phyloP scores from a whole-genome alignment of 2,113 vertebrate species.

The Silurus glanis region DNA sequence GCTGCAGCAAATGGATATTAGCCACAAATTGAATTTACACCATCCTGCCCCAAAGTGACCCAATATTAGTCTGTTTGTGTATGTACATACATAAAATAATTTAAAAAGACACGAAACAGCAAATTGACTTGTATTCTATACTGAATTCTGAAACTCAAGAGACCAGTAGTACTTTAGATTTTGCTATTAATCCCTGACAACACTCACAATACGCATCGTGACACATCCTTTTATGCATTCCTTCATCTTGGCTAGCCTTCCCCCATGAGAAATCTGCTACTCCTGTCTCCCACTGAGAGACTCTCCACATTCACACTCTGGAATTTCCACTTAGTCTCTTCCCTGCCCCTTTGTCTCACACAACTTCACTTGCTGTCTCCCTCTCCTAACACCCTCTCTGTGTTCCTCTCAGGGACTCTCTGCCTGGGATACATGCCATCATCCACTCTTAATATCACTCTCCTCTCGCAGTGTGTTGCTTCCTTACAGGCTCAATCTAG shows the following conservation, averaged over 20 bases:
- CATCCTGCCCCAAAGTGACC: neutral
- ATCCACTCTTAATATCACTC: constrained; percentile 69
- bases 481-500: constrained; percentile 70
- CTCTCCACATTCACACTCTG: constrained; percentile 45
- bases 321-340: constrained; percentile 52
- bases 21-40: neutral
- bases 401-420: constrained; percentile 40
- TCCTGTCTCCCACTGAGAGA: constrained; percentile 48
- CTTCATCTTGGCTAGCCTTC: constrained; percentile 60
- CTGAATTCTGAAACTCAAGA: neutral
- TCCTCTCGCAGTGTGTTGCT: constrained; percentile 67
- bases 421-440: constrained; percentile 53
- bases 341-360: constrained; percentile 37
- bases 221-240: constrained; percentile 66
- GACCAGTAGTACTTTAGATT: constrained; percentile 12
- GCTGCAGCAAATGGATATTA: neutral
- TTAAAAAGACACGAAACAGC: neutral
- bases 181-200: constrained; percentile 51
- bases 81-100: neutral
- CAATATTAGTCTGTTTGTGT: neutral
- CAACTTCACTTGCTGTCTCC: constrained; percentile 41
- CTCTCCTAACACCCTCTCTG: constrained; percentile 30
- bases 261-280: constrained; percentile 24
- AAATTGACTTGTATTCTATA: neutral
- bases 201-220: constrained; percentile 61